phyloP scores from a whole-genome alignment of 2,797 vertebrate species.

The Cottoperca gobio region DNA sequence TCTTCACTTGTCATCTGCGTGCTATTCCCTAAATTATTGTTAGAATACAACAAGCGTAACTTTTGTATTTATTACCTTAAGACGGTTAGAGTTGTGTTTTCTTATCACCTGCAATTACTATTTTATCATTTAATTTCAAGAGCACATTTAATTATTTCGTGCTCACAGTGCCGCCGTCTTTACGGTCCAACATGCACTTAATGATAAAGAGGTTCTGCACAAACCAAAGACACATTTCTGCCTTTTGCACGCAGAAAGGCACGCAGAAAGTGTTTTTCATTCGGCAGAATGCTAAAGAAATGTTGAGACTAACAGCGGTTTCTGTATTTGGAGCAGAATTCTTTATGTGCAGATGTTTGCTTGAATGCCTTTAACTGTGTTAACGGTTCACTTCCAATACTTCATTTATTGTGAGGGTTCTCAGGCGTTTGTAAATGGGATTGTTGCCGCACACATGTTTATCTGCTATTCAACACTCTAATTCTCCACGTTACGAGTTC shows the following conservation, averaged over 20 bases:
- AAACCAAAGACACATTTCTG: no score
- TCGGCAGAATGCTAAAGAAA: not conserved
- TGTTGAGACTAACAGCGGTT: not conserved
- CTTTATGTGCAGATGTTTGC: not conserved
- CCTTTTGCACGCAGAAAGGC: no score
- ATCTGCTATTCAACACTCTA: not conserved
- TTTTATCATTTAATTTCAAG: not conserved
- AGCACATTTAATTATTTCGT: not conserved
- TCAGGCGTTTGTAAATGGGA: no score
- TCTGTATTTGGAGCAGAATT: no score
- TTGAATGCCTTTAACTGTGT: not conserved
- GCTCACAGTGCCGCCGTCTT: not conserved
- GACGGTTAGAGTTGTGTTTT: not conserved
- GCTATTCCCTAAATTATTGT: constrained; percentile 29
- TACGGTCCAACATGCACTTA: no score
- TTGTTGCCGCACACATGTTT: no score
- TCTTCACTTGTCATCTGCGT: constrained; percentile 49
- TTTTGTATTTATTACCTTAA: not conserved
- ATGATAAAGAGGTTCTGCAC: no score
- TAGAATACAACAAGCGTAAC: not conserved
- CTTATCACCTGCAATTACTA: not conserved
- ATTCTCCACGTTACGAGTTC: constrained; percentile 19
- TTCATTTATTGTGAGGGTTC: no score
- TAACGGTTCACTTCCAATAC: not conserved
- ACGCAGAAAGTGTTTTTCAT: no score